A percentile compares a stretch with the other conserved stretches of the same genome.
Evolutionary conservation across 92 coral and sea anemone genomes (phyloP).

Genomic region (Scolanthus callimorphus): DNA sequence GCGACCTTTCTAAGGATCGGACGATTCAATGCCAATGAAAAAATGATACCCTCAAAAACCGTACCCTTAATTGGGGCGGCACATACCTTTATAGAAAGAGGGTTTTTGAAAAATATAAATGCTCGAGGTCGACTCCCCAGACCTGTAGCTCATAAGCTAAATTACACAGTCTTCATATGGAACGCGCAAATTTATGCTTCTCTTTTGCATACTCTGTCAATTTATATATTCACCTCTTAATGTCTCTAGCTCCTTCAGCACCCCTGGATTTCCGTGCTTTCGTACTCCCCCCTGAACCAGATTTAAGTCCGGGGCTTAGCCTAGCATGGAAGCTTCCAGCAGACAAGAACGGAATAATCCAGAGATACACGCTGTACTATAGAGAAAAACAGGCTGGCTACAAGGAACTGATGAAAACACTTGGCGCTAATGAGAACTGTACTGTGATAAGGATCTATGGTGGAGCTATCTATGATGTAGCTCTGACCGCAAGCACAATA

Average conservation of each 20-base stretch:
- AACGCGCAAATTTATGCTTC: too few species aligned
- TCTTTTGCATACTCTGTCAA: too few species aligned
- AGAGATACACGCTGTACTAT: conserved; percentile 11
- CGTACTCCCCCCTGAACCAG: neutral
- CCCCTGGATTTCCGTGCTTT: neutral
- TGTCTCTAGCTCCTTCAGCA: conserved; percentile 26
- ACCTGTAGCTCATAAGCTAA: too few species aligned
- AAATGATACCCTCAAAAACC: too few species aligned
- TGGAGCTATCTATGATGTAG: conserved; percentile 7
- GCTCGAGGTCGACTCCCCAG: too few species aligned
- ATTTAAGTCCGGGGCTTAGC: conserved; percentile 3
- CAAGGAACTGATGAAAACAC: neutral
- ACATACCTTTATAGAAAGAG: too few species aligned
- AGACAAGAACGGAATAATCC: conserved; percentile 16
- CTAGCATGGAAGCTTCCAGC: conserved; percentile 14
- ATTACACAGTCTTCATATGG: too few species aligned
- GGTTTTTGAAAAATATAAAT: too few species aligned
- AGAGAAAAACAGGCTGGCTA: neutral
- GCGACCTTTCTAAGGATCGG: too few species aligned
- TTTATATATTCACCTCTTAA: too few species aligned
- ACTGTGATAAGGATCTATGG: conserved; percentile 9
- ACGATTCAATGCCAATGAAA: too few species aligned
- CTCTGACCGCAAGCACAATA: conserved; percentile 5
- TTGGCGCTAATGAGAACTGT: neutral
- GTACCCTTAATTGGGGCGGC: too few species aligned